A percentile compares a stretch with the other conserved stretches of the same genome.
phyloP scores from a whole-genome alignment of 2,797 vertebrate genomes.

The Merluccius polli region DNA sequence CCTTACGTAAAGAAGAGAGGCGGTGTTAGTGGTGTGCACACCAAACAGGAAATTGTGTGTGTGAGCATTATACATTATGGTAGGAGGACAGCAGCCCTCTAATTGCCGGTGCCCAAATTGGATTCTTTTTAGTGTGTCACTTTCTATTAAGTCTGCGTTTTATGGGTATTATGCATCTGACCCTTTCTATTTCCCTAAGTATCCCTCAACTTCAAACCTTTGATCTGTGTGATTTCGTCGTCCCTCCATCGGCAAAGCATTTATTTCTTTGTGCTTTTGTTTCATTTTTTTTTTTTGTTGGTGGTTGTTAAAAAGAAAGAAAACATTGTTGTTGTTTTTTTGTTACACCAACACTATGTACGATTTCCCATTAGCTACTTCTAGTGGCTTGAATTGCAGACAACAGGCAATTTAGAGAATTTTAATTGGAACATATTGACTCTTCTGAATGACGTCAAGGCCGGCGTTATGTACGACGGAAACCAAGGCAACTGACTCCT shows the following conservation, averaged over 20 bases:
- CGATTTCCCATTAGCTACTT: too few relatives aligned
- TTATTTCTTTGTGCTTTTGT: background rate
- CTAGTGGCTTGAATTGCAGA: too few relatives aligned
- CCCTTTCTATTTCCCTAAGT: background rate
- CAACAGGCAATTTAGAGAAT: too few relatives aligned
- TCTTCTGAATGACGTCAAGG: too few relatives aligned
- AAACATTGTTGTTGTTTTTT: too few relatives aligned
- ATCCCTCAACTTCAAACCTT: background rate
- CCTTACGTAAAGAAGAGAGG: background rate
- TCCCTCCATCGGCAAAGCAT: background rate
- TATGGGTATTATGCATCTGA: conserved; percentile 4
- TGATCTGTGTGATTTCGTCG: background rate
- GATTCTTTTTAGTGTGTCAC: background rate
- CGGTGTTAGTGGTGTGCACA: background rate
- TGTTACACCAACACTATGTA: too few relatives aligned
- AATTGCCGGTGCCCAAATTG: background rate
- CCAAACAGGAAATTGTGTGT: background rate
- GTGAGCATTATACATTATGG: background rate
- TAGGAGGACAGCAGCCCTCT: background rate
- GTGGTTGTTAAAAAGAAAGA: too few relatives aligned
- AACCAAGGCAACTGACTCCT: too few relatives aligned
- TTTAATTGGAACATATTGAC: too few relatives aligned
- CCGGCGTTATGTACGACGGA: too few relatives aligned
- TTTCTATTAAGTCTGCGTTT: background rate
- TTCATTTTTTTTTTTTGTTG: background rate